These are phyloP conservation scores for Acridotheres tristis DNA, from an alignment of 2,797 vertebrate species.

Conservation along the genomic window DNA sequence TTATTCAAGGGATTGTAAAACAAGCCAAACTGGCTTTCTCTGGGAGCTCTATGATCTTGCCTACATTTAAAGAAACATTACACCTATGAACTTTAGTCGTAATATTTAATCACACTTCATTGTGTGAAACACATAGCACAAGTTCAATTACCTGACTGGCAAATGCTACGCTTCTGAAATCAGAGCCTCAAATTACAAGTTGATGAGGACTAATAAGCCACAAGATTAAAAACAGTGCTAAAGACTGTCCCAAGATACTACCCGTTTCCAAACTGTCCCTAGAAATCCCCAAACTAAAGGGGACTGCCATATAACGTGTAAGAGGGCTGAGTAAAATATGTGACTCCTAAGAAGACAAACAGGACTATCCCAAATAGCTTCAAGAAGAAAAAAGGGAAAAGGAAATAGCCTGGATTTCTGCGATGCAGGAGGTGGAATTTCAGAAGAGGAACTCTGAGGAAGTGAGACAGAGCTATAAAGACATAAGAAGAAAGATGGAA, in stretches of 20 bases:
- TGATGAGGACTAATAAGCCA: not conserved
- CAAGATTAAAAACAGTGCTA: not conserved
- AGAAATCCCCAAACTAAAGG: not conserved
- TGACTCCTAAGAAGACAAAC: not conserved
- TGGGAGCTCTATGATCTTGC: not conserved
- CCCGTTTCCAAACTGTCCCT: not conserved
- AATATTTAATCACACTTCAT: not conserved
- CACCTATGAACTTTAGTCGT: not conserved
- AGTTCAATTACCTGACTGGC: not conserved
- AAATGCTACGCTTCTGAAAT: not conserved
- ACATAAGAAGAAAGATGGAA: not conserved
- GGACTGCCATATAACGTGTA: not conserved
- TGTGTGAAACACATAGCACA: not conserved
- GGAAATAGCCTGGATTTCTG: not conserved
- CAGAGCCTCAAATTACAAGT: not conserved
- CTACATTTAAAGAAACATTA: not conserved
- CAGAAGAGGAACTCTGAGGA: not conserved
- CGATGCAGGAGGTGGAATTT: not conserved
- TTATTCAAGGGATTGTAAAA: not conserved
- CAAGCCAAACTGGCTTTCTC: not conserved
- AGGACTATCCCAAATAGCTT: not conserved
- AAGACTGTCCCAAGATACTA: not conserved
- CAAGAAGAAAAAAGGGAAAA: not conserved
- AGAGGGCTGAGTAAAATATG: not conserved
- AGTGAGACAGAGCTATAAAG: not conserved